Percentiles rank a stretch among this genome's conserved stretches.
Evolutionary conservation across 2,888 invertebrate genomes (phyloP).

Genomic region (Sphecodes monilicornis): DNA sequence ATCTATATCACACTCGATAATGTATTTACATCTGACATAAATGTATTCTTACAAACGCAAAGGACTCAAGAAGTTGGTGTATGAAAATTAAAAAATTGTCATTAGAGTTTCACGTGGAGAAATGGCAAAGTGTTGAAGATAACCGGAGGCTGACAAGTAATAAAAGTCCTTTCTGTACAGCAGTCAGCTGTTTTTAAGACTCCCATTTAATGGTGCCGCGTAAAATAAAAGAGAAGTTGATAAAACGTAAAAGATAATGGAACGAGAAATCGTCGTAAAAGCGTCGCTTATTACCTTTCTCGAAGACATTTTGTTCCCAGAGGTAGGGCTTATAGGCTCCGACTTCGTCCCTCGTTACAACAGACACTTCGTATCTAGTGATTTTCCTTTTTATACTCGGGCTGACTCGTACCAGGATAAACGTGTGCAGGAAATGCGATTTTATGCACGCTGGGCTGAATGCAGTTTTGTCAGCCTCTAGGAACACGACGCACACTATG

Average conservation of each 20-base stretch:
- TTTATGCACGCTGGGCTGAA: slow-evolving; percentile 98
- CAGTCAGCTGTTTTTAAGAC: background rate
- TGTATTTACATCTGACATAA: background rate
- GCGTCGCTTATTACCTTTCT: slow-evolving; percentile 87
- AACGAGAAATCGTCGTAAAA: background rate
- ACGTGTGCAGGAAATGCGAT: slow-evolving; percentile 97
- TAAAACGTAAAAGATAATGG: background rate
- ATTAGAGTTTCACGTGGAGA: background rate
- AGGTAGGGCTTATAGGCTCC: slow-evolving; percentile 98
- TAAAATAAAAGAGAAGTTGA: slow-evolving; percentile 10
- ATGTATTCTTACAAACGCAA: background rate
- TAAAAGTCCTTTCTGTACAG: background rate
- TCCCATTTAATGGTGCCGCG: background rate
- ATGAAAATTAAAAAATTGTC: background rate
- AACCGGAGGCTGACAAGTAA: background rate
- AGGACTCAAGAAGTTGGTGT: background rate
- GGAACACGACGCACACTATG: slow-evolving; percentile 97
- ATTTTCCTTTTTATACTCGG: slow-evolving; percentile 94
- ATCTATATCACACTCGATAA: too few relatives aligned
- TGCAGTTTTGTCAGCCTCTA: slow-evolving; percentile 96
- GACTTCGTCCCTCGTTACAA: slow-evolving; percentile 97
- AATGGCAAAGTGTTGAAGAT: background rate
- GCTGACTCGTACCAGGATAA: slow-evolving; percentile 95
- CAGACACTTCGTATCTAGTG: slow-evolving; percentile 95
- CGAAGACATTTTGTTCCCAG: slow-evolving; percentile 97